Base-by-base conservation (phyloP, 1,140 invertebrate genomes). In the Brachionus koreanus region DNA sequence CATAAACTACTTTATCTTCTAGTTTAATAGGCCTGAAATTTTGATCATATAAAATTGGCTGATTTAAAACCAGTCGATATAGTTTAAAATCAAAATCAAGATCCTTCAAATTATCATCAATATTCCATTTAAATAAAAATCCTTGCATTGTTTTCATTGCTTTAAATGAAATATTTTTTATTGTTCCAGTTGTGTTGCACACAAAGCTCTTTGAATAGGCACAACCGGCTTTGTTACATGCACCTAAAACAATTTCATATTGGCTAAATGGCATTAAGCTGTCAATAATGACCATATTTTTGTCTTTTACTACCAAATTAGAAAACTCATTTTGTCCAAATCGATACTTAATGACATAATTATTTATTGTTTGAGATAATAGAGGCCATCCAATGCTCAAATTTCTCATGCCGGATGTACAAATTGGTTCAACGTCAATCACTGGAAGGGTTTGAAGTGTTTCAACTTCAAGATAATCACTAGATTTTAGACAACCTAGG, bases 221-320 rank as follows among this genome's bases (percentile, higher is more conserved):
- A 63, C 76, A 79, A 13, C 76, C 76, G 19, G 76, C 76, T 65
- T 19, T 25, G 13, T 79, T 79, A 16, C 76, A 79, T 5, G 5
- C 49, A 4, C 49, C 61, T 10, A 79, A 9, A 19, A 42, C 12
- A 79, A 79, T 23, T 61, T 79, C 49, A 29, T 79, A 79, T 10
- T 61, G 9, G 57, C 33, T 79, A 9, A 65, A 33, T 25, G 76
- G 49, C 5, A 13, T 25, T 16, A 79, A n/a, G 9, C 61, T 35
- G 0, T 79, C 46, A 57, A 79, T 43, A 5, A 35, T 0, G 23
- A 79, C 16, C 49, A 5, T 19, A 33, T 79, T 49, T 33, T 79
- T 43, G 57, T 25, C 23, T 33, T 77, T 10, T 16, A 61, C 9
- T 10, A 35, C 19, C 25, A 33, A 35, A 13, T 49, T 61, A n/a